Percentiles rank a stretch among this genome's conserved stretches.
Conservation (phyloP, 2,797 vertebrate species). For the Xenopus petersii region DNA sequence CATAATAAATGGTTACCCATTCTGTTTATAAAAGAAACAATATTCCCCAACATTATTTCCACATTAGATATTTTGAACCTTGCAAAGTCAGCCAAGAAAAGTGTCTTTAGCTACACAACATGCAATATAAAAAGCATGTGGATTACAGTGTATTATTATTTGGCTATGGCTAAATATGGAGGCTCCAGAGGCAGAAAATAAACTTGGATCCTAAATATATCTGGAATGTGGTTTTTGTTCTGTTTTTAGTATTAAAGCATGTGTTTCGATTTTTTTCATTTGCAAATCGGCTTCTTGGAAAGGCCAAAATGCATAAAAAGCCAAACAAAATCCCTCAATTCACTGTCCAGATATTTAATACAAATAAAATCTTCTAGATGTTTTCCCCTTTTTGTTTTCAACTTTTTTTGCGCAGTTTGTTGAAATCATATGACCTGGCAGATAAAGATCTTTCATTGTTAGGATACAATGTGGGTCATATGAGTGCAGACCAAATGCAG, state of each 20-base stretch:
- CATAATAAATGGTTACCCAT: background rate
- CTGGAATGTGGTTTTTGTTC: conserved; percentile 55
- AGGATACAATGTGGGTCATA: conserved; percentile 77
- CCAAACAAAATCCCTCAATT: conserved; percentile 34
- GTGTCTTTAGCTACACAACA: conserved; percentile 1
- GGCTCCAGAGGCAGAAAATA: conserved; percentile 47
- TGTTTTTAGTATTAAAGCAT: conserved; percentile 56
- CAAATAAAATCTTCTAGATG: conserved; percentile 14
- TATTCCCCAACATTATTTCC: conserved; percentile 1
- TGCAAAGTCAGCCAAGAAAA: background rate
- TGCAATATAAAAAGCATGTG: conserved; percentile 16
- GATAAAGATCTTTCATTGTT: conserved; percentile 65
- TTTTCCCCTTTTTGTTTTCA: conserved; percentile 49
- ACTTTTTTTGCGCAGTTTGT: conserved; percentile 52
- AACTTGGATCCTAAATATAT: conserved; percentile 50
- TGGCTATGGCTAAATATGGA: conserved; percentile 45
- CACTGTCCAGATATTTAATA: conserved; percentile 41
- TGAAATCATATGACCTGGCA: conserved; percentile 58
- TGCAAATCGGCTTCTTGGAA: conserved; percentile 57
- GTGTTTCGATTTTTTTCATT: conserved; percentile 46
- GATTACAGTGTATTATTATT: conserved; percentile 48
- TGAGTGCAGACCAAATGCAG: conserved; percentile 69
- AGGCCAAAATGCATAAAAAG: conserved; percentile 47
- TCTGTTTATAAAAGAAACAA: background rate
- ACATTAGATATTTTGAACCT: background rate